Evolutionary conservation across 2,113 vertebrate species (phyloP), one percentile per base, ranked within the genome.

Genomic region (Triplophysa siluroides): DNA sequence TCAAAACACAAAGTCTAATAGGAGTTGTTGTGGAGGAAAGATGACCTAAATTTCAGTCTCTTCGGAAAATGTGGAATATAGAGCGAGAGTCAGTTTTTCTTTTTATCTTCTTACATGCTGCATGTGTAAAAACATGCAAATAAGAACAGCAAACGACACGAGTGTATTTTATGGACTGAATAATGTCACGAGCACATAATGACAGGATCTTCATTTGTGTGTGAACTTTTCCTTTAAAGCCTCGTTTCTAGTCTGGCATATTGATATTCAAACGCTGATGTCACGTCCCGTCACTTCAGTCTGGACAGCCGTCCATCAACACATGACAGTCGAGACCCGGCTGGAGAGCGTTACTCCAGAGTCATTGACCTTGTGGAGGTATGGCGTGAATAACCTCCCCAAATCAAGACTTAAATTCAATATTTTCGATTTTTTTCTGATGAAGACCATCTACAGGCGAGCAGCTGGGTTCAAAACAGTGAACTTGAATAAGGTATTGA

Each of bases 201-300:
- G 43, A 45, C 43, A 45, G 43, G 43, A 45, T 45, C 43, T 45
- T 43, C 41, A 43, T 33, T 58, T 72, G n/a, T 41, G 11, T 11
- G 18, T 8, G 50, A 56, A 8, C 26, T 38, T 12, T n/a, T 19
- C 26, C 38, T 74, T 74, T 43, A 24, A 74, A 61, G 19, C n/a
- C 47, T 33, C 8, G 24, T 12, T 10, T 73, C 72, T 47, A 64
- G 33, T 45, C 43, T 45, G 11, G 43, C 50, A 45, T 43, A 80
- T 80, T 80, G 45, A 65, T 80, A 80, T 80, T 80, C 78, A 66
- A 73, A 54, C 52, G 73, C 45, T 29, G 70, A 56, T 65, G 60
- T 50, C 26, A 26, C 21, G 18, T n/a, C 58, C 41, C 56, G 18
- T 62, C 78, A n/a, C 78, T 80, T 58, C 23, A 61, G 41, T 43